A percentile compares a stretch with the other conserved stretches of the same genome.
Evolutionary conservation across 2,888 invertebrate genomes (phyloP).

Genomic region (Agrilus mali): DNA sequence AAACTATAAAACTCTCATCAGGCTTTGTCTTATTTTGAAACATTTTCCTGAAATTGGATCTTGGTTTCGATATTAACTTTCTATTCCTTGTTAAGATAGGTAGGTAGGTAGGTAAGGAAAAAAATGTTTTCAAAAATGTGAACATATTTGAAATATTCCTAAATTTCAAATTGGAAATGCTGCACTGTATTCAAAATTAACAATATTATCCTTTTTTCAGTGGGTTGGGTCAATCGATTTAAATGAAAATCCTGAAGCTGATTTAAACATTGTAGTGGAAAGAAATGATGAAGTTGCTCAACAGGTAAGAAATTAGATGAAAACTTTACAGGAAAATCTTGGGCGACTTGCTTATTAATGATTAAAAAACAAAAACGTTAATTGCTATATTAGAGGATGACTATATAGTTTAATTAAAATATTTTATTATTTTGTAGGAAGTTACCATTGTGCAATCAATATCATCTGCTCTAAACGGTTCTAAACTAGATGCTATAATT

Average conservation of each 20-base stretch:
- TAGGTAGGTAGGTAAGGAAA: too few species aligned
- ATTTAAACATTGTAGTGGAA: constrained; percentile 78
- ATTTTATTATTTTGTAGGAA: constrained; percentile 35
- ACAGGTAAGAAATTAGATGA: constrained; percentile 33
- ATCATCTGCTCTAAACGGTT: constrained; percentile 50
- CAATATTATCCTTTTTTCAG: constrained; percentile 15
- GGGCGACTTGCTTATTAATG: too few species aligned
- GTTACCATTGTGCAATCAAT: constrained; percentile 54
- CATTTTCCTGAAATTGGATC: too few species aligned
- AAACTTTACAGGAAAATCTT: not conserved
- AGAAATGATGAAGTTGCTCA: constrained; percentile 62
- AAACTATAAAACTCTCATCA: too few species aligned
- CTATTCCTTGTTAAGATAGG: too few species aligned
- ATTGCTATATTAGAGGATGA: too few species aligned
- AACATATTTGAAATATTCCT: too few species aligned
- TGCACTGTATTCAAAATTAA: not conserved
- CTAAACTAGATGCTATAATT: constrained; percentile 87
- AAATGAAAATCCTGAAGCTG: constrained; percentile 48
- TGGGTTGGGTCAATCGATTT: constrained; percentile 35
- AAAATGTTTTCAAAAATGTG: too few species aligned
- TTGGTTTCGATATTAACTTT: too few species aligned
- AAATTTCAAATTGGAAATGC: too few species aligned
- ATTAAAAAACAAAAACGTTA: too few species aligned
- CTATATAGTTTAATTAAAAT: not conserved
- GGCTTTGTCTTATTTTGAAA: too few species aligned